Evolutionary conservation across 2,888 invertebrate species (phyloP).

Genomic region (Dione juno): DNA sequence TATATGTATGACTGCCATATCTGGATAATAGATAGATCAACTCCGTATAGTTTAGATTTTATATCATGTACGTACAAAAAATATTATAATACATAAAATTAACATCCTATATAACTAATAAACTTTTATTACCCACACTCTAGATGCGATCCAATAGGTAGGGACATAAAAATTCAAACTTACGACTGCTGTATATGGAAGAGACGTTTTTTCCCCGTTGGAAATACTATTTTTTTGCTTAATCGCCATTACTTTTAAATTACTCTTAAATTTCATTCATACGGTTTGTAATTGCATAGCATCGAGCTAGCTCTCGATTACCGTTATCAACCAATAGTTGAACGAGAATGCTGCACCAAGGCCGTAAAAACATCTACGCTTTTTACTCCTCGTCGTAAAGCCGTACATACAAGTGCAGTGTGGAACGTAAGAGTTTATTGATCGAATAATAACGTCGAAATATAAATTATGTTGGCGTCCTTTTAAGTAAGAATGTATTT

Average conservation of each 20-base stretch:
- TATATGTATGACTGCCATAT: not conserved
- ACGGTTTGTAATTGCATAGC: slow-evolving; percentile 22
- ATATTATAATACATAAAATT: slow-evolving; percentile 8
- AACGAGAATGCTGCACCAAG: slow-evolving; percentile 40
- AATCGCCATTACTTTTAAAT: slow-evolving; percentile 39
- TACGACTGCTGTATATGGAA: slow-evolving; percentile 22
- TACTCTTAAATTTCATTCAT: slow-evolving; percentile 21
- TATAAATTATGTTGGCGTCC: slow-evolving; percentile 2
- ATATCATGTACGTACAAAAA: not conserved
- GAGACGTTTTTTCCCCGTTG: slow-evolving; percentile 32
- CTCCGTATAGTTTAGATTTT: not conserved
- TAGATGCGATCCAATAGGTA: slow-evolving; percentile 22
- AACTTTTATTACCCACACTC: slow-evolving; percentile 34
- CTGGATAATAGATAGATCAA: not conserved
- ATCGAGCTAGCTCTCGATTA: slow-evolving; percentile 30
- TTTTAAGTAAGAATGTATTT: slow-evolving; percentile 7
- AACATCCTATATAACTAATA: slow-evolving; percentile 26
- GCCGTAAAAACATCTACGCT: slow-evolving; percentile 41
- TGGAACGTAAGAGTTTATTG: slow-evolving; percentile 23
- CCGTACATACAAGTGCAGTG: slow-evolving; percentile 30
- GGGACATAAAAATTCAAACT: slow-evolving; percentile 29
- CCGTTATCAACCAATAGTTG: slow-evolving; percentile 42
- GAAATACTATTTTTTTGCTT: slow-evolving; percentile 29
- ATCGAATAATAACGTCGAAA: slow-evolving; percentile 20
- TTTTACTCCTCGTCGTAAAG: slow-evolving; percentile 37